phyloP scores from a whole-genome alignment of 2,888 invertebrate genomes.

The Cheilosia soror region DNA sequence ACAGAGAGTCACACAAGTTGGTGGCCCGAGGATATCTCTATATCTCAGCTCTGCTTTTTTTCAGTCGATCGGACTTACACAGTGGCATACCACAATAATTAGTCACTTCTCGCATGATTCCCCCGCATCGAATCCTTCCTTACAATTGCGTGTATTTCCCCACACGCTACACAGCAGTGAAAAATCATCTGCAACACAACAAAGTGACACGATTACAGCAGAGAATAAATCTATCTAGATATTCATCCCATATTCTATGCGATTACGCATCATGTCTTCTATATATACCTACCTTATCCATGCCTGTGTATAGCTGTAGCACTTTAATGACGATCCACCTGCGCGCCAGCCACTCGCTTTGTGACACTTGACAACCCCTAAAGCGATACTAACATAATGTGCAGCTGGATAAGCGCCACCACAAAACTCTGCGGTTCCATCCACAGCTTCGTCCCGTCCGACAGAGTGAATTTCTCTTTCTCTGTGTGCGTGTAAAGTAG shows the following conservation, averaged over 20 bases:
- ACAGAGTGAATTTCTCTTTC: background rate
- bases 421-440: constrained; percentile 10
- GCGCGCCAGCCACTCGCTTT: constrained; percentile 39
- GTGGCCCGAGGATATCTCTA: no score
- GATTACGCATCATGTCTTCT: constrained; percentile 31
- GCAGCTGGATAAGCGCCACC: constrained; percentile 69
- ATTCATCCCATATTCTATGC: constrained; percentile 40
- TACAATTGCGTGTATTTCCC: background rate
- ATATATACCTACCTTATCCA: background rate
- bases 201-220: constrained; percentile 54
- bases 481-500: background rate
- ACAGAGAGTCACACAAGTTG: no score
- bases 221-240: constrained; percentile 68
- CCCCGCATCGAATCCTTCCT: background rate
- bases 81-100: constrained; percentile 4
- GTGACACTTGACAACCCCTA: constrained; percentile 72
- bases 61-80: background rate
- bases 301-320: background rate
- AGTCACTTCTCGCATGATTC: background rate
- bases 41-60: background rate
- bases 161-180: constrained; percentile 15
- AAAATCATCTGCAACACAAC: constrained; percentile 56
- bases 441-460: background rate
- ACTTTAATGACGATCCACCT: constrained; percentile 57
- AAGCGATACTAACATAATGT: constrained; percentile 67